Evolutionary conservation across 2,797 vertebrate genomes (phyloP), one percentile per base, ranked within the genome.

Genomic region (Neomorphus geoffroyi): DNA sequence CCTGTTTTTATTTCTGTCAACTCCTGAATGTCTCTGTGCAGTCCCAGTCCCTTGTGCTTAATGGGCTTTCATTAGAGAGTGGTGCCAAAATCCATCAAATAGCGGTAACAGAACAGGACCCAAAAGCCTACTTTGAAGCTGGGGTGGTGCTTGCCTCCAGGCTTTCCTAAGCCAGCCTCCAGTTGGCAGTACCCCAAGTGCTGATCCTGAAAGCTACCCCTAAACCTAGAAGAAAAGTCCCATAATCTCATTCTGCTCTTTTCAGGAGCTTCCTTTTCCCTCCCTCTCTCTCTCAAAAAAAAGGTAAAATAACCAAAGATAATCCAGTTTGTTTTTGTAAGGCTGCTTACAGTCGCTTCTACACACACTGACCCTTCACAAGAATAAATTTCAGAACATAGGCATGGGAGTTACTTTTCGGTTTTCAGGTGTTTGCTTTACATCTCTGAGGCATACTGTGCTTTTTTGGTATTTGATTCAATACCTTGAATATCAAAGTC

Each of bases 401-500:
- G 62, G 28, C 75, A 23, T 6, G 57, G 65, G n/a, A 89, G 7
- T 90, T 72, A 26, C 43, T 56, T 92, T 77, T 37, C 37, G 61
- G 24, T 2, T 0, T 37, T 91, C 77, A 73, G 56, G 58, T 88
- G 28, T 79, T 95, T 93, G 58, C 28, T 91, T 95, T 91, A 58
- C 72, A 72, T 78, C 46, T 80, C 91, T 43, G 62, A 92, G 62
- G 75, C 51, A 53, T 39, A 45, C 39, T 75, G n/a, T 54, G n/a
- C 6, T 67, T 90, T 88, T 75, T 53, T 65, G 23, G 35, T 77
- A 57, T 90, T 93, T 92, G 51, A 88, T 88, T 70, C 86, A 51
- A 64, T 72, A 90, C 61, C 81, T 92, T 56, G 18, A 88, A 80
- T 92, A 94, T 94, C 79, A 92, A 95, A 96, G 86, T 32, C 41